phyloP scores from a whole-genome alignment of 1,140 invertebrate genomes.

The Drosophila athabasca region DNA sequence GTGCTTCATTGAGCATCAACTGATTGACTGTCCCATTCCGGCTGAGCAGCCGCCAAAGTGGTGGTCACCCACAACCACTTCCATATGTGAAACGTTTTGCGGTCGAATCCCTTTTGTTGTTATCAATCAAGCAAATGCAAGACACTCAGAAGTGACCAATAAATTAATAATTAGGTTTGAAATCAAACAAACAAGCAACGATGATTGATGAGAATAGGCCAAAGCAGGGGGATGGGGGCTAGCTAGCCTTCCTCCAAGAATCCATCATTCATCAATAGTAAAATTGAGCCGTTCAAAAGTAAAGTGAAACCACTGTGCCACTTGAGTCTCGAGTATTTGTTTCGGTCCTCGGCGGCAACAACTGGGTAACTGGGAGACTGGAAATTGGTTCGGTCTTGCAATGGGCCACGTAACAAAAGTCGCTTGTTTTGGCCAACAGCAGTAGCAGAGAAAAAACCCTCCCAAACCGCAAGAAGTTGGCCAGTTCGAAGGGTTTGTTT shows the following conservation, averaged over 20 bases:
- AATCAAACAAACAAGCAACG: conserved; percentile 41
- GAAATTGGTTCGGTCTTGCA: conserved; percentile 35
- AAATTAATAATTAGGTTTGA: conserved; percentile 53
- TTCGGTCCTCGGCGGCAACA: conserved; percentile 10
- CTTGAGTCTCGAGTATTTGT: conserved; percentile 24
- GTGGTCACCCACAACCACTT: background rate
- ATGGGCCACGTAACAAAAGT: conserved; percentile 54
- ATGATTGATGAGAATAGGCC: conserved; percentile 33
- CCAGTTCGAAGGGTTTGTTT: conserved; percentile 70
- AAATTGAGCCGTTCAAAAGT: conserved; percentile 17
- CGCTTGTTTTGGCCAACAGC: conserved; percentile 46
- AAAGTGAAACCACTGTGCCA: conserved; percentile 21
- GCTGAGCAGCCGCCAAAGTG: no score
- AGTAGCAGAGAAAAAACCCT: conserved; percentile 25
- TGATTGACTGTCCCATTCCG: no score
- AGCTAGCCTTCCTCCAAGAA: background rate
- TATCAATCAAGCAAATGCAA: conserved; percentile 37
- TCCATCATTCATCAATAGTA: conserved; percentile 16
- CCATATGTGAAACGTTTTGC: conserved; percentile 6
- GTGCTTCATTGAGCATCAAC: no score
- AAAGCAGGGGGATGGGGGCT: background rate
- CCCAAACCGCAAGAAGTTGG: conserved; percentile 73
- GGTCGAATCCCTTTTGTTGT: conserved; percentile 23
- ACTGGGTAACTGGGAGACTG: background rate
- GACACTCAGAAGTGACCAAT: conserved; percentile 45